Conservation (phyloP, 2,888 invertebrate genomes). For the Ecliptopera silaceata region DNA sequence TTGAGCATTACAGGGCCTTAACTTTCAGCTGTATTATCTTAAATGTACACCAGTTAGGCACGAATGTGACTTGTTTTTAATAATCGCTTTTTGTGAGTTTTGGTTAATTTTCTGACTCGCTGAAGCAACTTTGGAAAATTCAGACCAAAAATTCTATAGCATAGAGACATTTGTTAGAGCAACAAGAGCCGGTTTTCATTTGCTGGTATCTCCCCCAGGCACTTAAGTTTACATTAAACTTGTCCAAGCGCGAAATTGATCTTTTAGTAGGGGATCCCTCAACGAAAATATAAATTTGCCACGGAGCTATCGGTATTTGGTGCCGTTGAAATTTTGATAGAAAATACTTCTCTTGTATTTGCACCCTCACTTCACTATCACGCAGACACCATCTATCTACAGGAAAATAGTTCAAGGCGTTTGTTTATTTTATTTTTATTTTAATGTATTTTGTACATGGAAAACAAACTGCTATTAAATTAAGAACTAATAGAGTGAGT, state of each 20-base stretch:
- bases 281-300: slow-evolving; percentile 75
- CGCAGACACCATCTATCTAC: background rate
- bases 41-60: too few species aligned
- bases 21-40: too few species aligned
- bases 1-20: too few species aligned
- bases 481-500: too few species aligned
- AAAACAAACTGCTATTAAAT: too few species aligned
- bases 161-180: slow-evolving; percentile 71
- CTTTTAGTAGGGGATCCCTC: slow-evolving; percentile 76
- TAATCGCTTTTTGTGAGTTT: background rate
- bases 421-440: too few species aligned
- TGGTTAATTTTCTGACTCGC: background rate
- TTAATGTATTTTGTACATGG: too few species aligned
- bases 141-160: slow-evolving; percentile 69
- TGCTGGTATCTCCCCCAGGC: slow-evolving; percentile 70
- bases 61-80: too few species aligned
- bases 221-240: slow-evolving; percentile 81
- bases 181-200: slow-evolving; percentile 70
- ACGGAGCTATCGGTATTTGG: slow-evolving; percentile 71
- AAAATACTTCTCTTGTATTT: slow-evolving; percentile 31
- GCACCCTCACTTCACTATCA: slow-evolving; percentile 4
- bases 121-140: slow-evolving; percentile 9
- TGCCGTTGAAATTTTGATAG: slow-evolving; percentile 46
- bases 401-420: background rate
- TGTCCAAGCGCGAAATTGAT: slow-evolving; percentile 82